Percentiles rank a stretch among this genome's conserved stretches.
phyloP scores from a whole-genome alignment of 2,797 vertebrate genomes.

The Mastacembelus armatus region DNA sequence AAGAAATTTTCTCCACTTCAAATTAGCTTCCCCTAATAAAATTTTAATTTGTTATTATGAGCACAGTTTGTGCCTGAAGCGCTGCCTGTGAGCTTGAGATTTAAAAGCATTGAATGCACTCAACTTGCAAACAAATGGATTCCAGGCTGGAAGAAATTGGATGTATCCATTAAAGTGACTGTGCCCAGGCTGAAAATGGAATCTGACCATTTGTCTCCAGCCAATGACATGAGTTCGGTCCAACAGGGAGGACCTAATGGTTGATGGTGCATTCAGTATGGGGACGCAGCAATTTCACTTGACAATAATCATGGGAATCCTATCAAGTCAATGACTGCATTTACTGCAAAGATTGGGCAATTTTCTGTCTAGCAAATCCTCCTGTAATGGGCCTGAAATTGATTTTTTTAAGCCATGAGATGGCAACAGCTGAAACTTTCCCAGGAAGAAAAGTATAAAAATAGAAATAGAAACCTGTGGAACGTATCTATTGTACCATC shows the following conservation, averaged over 20 bases:
- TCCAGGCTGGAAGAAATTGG: slow-evolving; percentile 50
- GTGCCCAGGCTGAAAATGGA: slow-evolving; percentile 38
- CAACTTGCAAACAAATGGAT: slow-evolving; percentile 67
- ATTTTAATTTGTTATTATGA: slow-evolving; percentile 74
- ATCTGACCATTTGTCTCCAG: slow-evolving; percentile 57
- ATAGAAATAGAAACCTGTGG: not conserved
- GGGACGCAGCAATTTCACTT: slow-evolving; percentile 56
- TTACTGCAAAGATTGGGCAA: slow-evolving; percentile 64
- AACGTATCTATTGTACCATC: not conserved
- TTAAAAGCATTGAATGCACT: slow-evolving; percentile 68
- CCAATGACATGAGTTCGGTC: slow-evolving; percentile 22
- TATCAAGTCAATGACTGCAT: slow-evolving; percentile 55
- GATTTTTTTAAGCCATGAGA: slow-evolving; percentile 47
- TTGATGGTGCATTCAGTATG: slow-evolving; percentile 19
- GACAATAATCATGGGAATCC: slow-evolving; percentile 64
- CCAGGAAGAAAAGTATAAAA: slow-evolving; percentile 4
- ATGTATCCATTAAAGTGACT: slow-evolving; percentile 60
- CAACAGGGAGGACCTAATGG: slow-evolving; percentile 27
- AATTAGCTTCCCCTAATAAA: slow-evolving; percentile 69
- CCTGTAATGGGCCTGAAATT: slow-evolving; percentile 50
- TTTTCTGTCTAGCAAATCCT: slow-evolving; percentile 55
- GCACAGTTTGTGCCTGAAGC: slow-evolving; percentile 58
- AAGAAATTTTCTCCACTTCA: slow-evolving; percentile 58
- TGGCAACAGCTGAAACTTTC: slow-evolving; percentile 29
- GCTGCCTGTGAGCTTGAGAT: slow-evolving; percentile 56